Evolutionary conservation across 2,888 invertebrate species (phyloP).

Genomic region (Leistus spinibarbis): DNA sequence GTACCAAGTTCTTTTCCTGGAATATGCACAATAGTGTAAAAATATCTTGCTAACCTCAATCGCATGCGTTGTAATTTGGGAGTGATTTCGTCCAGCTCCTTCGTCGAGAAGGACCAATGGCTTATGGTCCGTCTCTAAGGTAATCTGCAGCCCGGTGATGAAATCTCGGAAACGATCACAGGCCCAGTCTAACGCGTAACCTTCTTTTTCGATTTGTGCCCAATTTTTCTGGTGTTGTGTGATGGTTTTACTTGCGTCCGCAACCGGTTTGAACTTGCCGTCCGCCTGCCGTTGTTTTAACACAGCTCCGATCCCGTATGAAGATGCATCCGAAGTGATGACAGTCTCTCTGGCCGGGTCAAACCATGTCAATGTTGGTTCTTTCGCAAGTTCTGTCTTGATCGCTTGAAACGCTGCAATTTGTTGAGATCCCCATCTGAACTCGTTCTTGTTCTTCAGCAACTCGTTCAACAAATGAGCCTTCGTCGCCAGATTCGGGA

Average conservation of each 20-base stretch:
- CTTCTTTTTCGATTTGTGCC: conserved; percentile 51
- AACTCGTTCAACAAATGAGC: conserved; percentile 45
- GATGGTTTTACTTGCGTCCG: conserved; percentile 48
- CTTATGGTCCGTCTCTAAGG: conserved; percentile 51
- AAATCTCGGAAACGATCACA: conserved; percentile 48
- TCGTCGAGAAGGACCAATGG: conserved; percentile 48
- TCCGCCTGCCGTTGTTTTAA: conserved; percentile 37
- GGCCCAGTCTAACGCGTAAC: conserved; percentile 48
- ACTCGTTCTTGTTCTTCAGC: conserved; percentile 24
- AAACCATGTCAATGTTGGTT: not conserved
- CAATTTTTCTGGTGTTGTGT: conserved; percentile 46
- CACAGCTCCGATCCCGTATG: conserved; percentile 42
- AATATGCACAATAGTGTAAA: conserved; percentile 45
- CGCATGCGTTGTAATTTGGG: conserved; percentile 49
- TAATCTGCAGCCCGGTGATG: conserved; percentile 46
- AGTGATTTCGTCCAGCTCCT: conserved; percentile 48
- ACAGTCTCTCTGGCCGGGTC: not conserved
- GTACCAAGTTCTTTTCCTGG: conserved; percentile 47
- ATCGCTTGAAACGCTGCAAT: conserved; percentile 11
- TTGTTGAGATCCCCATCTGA: conserved; percentile 5
- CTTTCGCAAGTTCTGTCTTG: not conserved
- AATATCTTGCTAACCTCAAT: conserved; percentile 46
- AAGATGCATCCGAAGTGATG: not conserved
- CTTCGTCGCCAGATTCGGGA: not conserved
- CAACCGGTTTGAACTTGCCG: conserved; percentile 41